Percentiles rank a stretch among this genome's conserved stretches.
Evolutionary conservation across 2,113 vertebrate species (phyloP).

Genomic region (Lepisosteus osseus): DNA sequence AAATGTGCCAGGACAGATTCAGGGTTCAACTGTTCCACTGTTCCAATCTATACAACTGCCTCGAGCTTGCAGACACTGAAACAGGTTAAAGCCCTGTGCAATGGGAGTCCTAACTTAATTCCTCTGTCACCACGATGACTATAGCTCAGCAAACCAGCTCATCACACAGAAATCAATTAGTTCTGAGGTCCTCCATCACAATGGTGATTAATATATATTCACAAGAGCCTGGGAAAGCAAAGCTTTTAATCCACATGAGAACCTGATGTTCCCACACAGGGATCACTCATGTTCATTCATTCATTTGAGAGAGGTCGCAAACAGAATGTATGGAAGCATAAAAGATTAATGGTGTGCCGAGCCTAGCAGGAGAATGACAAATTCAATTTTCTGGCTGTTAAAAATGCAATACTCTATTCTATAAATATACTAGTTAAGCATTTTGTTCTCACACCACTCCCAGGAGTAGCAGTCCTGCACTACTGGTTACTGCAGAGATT

Average conservation of each 20-base stretch:
- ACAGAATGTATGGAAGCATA: slow-evolving; percentile 9
- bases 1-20: no score
- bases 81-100: no score
- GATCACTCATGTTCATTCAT: neutral
- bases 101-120: no score
- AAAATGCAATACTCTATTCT: slow-evolving; percentile 26
- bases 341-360: slow-evolving; percentile 30
- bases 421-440: slow-evolving; percentile 24
- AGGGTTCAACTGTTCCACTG: no score
- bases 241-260: slow-evolving; percentile 20
- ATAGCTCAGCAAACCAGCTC: no score
- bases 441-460: neutral
- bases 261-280: neutral
- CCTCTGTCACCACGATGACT: no score
- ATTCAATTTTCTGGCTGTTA: slow-evolving; percentile 15
- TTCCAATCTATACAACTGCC: no score
- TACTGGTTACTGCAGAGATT: neutral
- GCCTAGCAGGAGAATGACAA: slow-evolving; percentile 9
- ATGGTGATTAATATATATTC: neutral
- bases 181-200: no score
- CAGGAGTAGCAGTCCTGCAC: neutral
- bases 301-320: slow-evolving; percentile 7
- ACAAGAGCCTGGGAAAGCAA: slow-evolving; percentile 5
- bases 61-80: no score
- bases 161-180: no score